Conservation (phyloP, 2,888 invertebrate genomes). For the Lydus trimaculatus region DNA sequence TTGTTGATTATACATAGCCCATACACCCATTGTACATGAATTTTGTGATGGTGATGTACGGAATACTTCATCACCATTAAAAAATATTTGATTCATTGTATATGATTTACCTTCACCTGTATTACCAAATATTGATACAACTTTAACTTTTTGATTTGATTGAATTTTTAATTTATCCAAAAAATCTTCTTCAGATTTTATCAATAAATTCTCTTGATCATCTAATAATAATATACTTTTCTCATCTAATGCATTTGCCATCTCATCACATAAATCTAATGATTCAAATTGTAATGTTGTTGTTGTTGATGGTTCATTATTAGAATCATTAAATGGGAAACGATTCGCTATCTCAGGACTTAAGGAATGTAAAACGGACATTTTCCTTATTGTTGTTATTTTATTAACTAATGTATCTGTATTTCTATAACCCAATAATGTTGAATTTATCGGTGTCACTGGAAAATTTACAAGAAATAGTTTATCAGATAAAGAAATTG, state of each 20-base stretch:
- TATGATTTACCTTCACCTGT: slow-evolving; percentile 85
- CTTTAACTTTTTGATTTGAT: slow-evolving; percentile 70
- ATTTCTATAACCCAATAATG: slow-evolving; percentile 18
- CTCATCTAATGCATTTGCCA: slow-evolving; percentile 27
- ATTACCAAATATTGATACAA: slow-evolving; percentile 84
- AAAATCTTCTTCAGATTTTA: slow-evolving; percentile 66
- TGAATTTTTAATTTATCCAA: slow-evolving; percentile 61
- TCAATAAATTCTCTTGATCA: slow-evolving; percentile 67
- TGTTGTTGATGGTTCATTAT: background rate
- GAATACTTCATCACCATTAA: slow-evolving; percentile 70
- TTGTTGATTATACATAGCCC: slow-evolving; percentile 75
- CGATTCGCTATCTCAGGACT: slow-evolving; percentile 44
- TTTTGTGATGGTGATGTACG: slow-evolving; percentile 71
- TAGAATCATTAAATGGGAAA: slow-evolving; percentile 2
- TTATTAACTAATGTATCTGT: slow-evolving; percentile 2
- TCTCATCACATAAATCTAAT: slow-evolving; percentile 39
- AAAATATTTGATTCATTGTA: slow-evolving; percentile 76
- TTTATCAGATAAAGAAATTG: background rate
- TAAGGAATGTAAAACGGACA: slow-evolving; percentile 51
- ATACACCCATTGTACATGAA: slow-evolving; percentile 79
- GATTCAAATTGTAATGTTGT: slow-evolving; percentile 32
- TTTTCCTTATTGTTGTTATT: slow-evolving; percentile 37
- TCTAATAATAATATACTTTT: slow-evolving; percentile 69
- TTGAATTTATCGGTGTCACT: slow-evolving; percentile 45
- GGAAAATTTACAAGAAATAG: slow-evolving; percentile 29